Base-by-base conservation (phyloP, 1,140 invertebrate genomes). In the Meloidogyne hapla region DNA sequence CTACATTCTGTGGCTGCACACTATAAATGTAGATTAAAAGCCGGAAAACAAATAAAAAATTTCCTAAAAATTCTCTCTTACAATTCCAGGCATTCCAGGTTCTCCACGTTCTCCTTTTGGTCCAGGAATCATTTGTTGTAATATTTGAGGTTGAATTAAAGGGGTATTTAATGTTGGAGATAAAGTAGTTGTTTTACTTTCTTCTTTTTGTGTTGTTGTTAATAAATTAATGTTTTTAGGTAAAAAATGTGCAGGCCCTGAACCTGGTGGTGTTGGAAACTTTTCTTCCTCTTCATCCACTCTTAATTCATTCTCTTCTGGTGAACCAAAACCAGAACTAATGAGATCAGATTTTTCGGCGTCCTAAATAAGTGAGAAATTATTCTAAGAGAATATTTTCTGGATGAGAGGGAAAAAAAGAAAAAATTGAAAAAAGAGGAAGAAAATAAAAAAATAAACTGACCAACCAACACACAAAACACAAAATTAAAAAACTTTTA, bases 31-130 rank as follows among this genome's bases (percentile, higher is more conserved):
- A 73, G 61, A 45, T 62, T 12, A 38, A 25, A 79, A 79, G 18
- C 56, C n/a, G n/a, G n/a, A n/a, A n/a, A n/a, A n/a, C n/a, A n/a
- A n/a, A n/a, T n/a, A 23, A 38, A 48, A 28, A 9, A 28, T 40
- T 18, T 15, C 21, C 15, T 33, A 21, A 33, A 48, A 21, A 15
- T n/a, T 28, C 3, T 9, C n/a, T 33, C 75, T 76, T 13, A 76
- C 64, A 25, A 38, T 62, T 25, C 70, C 70, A 56, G 70, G 70
- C 38, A 67, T 69, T 73, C 79, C 79, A n/a, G 48, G 76, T n/a
- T 74, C 76, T 66, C 82, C 80, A 40, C 40, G 45, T 38, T 45
- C 40, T 68, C 83, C 81, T 10, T 25, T 23, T 23, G 77, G 77
- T 23, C 76, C 76, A 21, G 77, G 18, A n/a, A 56, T 56, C n/a